Evolutionary conservation across 1,140 invertebrate genomes (phyloP).

Genomic region (Zaprionus africanus): DNA sequence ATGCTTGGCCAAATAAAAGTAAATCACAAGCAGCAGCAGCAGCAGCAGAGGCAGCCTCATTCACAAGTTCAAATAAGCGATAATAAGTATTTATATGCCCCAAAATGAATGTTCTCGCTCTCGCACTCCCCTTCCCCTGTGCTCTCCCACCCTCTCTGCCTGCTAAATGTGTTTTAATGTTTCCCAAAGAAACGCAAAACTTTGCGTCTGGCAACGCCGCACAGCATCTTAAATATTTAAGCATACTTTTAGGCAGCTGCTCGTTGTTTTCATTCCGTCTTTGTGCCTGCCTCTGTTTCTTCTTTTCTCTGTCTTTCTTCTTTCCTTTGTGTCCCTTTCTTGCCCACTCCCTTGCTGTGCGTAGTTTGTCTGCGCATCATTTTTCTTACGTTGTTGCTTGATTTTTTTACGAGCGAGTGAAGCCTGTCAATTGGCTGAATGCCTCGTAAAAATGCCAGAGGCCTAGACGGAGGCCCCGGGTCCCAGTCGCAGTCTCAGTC

Average conservation of each 20-base stretch:
- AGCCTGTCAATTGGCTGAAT: slow-evolving; percentile 84
- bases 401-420: slow-evolving; percentile 81
- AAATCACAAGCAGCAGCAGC: slow-evolving; percentile 61
- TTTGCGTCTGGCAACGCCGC: slow-evolving; percentile 43
- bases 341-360: slow-evolving; percentile 48
- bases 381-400: slow-evolving; percentile 75
- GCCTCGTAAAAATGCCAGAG: slow-evolving; percentile 81
- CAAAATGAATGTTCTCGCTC: slow-evolving; percentile 33
- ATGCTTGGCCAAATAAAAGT: slow-evolving; percentile 64
- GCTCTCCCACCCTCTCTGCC: slow-evolving; percentile 21
- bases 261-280: slow-evolving; percentile 26
- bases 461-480: slow-evolving; percentile 52
- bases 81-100: slow-evolving; percentile 81
- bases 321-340: background rate
- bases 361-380: slow-evolving; percentile 76
- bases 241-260: slow-evolving; percentile 69
- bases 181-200: slow-evolving; percentile 51
- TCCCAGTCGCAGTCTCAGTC: slow-evolving; percentile 5
- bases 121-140: slow-evolving; percentile 7
- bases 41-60: slow-evolving; percentile 41
- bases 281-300: background rate
- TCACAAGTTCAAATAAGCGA: slow-evolving; percentile 82
- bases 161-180: slow-evolving; percentile 81
- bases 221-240: slow-evolving; percentile 71
- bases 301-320: slow-evolving; percentile 42